These are phyloP conservation scores for Numida meleagris DNA, from an alignment of 2,113 vertebrate genomes.

Conservation along the genomic window DNA sequence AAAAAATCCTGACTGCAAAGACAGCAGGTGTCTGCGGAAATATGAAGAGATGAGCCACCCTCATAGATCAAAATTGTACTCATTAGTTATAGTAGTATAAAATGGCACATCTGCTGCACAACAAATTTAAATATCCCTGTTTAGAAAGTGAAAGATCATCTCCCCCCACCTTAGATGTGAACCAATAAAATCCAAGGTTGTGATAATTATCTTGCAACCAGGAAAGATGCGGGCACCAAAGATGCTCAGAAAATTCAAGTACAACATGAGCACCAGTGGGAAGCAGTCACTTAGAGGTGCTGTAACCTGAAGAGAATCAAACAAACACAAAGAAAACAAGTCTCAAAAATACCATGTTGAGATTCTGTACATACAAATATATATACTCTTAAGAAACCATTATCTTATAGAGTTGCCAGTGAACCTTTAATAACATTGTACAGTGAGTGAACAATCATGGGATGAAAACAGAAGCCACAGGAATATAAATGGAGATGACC, in stretches of 20 bases:
- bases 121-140: neutral
- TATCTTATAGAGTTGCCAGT: neutral
- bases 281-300: neutral
- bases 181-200: neutral
- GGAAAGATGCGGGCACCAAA: neutral
- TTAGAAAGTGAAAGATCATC: neutral
- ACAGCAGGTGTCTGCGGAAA: neutral
- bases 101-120: neutral
- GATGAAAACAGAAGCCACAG: neutral
- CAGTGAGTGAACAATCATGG: neutral
- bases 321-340: neutral
- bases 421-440: neutral
- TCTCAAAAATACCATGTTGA: neutral
- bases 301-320: neutral
- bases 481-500: neutral
- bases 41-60: too few species aligned
- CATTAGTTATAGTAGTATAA: neutral
- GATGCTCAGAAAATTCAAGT: neutral
- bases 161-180: neutral
- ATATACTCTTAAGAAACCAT: neutral
- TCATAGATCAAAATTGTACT: neutral
- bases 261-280: neutral
- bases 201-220: neutral
- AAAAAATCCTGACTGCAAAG: neutral
- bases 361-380: neutral